Percentiles rank a stretch among this genome's conserved stretches.
Evolutionary conservation across 30 jellyfish, hydroid and myxozoan species (phyloP).

Genomic region (Nemopilema nomurai): DNA sequence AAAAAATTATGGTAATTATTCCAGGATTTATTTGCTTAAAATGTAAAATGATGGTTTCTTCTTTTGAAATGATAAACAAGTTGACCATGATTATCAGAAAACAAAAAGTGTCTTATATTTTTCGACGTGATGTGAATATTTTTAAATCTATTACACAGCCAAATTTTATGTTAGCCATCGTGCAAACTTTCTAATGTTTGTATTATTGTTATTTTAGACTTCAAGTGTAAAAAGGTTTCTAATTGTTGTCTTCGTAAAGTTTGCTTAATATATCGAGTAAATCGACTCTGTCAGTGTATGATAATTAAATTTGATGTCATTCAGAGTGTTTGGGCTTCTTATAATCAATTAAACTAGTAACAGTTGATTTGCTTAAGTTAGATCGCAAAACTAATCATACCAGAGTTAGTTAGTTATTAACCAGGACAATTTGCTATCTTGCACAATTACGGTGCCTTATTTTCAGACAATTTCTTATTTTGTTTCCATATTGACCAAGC

Average conservation of each 20-base stretch:
- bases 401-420: no score
- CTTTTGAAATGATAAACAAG: not conserved
- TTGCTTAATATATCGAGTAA: slow-evolving; percentile 20
- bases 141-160: slow-evolving; percentile 11
- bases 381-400: no score
- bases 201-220: slow-evolving; percentile 4
- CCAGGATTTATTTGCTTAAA: no score
- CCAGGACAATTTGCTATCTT: no score
- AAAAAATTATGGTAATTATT: no score
- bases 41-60: no score
- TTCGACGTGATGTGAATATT: slow-evolving; percentile 51
- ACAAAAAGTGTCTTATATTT: not conserved
- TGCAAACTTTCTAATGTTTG: not conserved
- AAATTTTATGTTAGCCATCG: slow-evolving; percentile 20
- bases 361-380: not conserved
- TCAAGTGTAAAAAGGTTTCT: not conserved
- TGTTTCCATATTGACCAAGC: no score
- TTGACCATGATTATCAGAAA: not conserved
- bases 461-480: no score
- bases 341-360: not conserved
- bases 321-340: not conserved
- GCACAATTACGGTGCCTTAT: no score
- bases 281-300: not conserved
- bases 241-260: not conserved
- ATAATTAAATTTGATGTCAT: not conserved